Conservation (phyloP, 2,797 vertebrate species). For the Acanthiza pusilla region DNA sequence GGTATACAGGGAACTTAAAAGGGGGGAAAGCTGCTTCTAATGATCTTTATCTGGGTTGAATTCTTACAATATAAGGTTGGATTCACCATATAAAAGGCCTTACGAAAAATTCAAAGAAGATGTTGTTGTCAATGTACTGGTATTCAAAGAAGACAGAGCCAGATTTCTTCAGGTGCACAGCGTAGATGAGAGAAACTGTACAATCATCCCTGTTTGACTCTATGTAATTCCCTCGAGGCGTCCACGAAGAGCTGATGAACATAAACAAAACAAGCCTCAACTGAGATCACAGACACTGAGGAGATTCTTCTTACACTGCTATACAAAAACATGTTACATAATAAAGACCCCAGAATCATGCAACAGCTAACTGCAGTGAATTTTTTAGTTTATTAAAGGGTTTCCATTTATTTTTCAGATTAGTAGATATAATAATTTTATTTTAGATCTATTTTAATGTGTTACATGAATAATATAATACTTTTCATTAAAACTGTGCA, state of each 20-base stretch:
- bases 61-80: neutral
- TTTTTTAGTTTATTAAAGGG: neutral
- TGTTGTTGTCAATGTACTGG: conserved; percentile 95
- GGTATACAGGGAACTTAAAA: neutral
- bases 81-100: conserved; percentile 68
- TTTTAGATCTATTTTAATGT: neutral
- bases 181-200: conserved; percentile 93
- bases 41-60: neutral
- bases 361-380: neutral
- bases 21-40: neutral
- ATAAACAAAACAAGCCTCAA: conserved; percentile 20
- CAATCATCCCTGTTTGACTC: conserved; percentile 97
- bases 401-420: neutral
- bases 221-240: conserved; percentile 89
- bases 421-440: neutral
- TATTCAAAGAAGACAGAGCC: conserved; percentile 95
- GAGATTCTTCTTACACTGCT: neutral
- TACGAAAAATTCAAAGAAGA: conserved; percentile 99
- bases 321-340: neutral
- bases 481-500: neutral
- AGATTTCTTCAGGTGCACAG: conserved; percentile 93
- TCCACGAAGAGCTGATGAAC: conserved; percentile 87
- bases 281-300: neutral
- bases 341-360: neutral
- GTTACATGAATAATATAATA: neutral